phyloP scores from a whole-genome alignment of 2,797 vertebrate species.

The Clarias platycephalus region DNA sequence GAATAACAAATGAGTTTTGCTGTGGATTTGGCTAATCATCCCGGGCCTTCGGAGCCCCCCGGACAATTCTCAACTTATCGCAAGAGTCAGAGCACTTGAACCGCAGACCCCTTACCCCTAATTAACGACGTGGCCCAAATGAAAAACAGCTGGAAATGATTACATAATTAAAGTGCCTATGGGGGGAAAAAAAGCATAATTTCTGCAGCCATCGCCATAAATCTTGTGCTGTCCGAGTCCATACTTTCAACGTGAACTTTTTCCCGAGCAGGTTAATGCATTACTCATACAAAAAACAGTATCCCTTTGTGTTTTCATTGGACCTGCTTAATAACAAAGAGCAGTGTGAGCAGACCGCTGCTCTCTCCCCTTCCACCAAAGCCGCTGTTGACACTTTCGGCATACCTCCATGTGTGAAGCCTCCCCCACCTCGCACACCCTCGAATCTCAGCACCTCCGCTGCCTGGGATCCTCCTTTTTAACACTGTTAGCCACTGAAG shows the following conservation, averaged over 20 bases:
- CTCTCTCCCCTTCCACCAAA: conserved; percentile 46
- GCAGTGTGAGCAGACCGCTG: conserved; percentile 48
- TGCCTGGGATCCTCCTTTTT: conserved; percentile 36
- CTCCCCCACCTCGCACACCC: neutral
- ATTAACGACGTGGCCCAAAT: conserved; percentile 88
- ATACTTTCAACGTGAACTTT: conserved; percentile 83
- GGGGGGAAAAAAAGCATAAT: conserved; percentile 92
- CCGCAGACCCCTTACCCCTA: conserved; percentile 80
- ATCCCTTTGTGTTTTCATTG: conserved; percentile 89
- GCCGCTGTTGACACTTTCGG: conserved; percentile 66
- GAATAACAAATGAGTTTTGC: conserved; percentile 78
- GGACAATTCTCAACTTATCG: conserved; percentile 75
- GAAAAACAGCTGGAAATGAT: conserved; percentile 97
- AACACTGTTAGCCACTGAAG: conserved; percentile 30
- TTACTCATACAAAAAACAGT: conserved; percentile 92
- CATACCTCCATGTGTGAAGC: conserved; percentile 67
- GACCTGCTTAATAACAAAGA: conserved; percentile 92
- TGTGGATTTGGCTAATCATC: conserved; percentile 76
- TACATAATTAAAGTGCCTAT: conserved; percentile 97
- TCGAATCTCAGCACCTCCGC: neutral
- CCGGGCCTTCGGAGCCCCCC: conserved; percentile 58
- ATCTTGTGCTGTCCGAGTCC: conserved; percentile 93
- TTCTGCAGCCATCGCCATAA: conserved; percentile 94
- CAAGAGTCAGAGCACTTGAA: conserved; percentile 75
- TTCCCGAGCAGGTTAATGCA: conserved; percentile 83